A percentile compares a stretch with the other conserved stretches of the same genome.
Evolutionary conservation across 2,888 invertebrate genomes (phyloP).

Genomic region (Conops quadrifasciatus): DNA sequence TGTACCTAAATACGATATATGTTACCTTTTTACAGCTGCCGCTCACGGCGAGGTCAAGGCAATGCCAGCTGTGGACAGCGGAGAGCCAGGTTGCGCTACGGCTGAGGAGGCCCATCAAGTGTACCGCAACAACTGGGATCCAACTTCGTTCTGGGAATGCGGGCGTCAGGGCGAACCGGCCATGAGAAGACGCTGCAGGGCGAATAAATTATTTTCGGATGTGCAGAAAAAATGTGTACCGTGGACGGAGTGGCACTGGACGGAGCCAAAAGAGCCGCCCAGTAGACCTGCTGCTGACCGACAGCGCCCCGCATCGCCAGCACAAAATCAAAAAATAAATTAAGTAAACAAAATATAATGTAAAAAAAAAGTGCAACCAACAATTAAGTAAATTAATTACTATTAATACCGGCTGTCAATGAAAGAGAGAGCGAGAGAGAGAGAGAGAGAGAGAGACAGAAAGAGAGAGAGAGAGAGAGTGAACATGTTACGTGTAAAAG

Average conservation of each 20-base stretch:
- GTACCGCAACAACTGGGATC: slow-evolving; percentile 44
- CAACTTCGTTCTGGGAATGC: slow-evolving; percentile 50
- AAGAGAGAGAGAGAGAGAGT: too few relatives aligned
- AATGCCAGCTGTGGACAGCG: slow-evolving; percentile 40
- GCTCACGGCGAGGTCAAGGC: background rate
- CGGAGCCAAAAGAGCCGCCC: slow-evolving; percentile 50
- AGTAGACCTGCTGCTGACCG: slow-evolving; percentile 41
- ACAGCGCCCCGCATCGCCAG: background rate
- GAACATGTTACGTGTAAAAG: background rate
- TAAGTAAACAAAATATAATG: background rate
- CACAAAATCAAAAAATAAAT: background rate
- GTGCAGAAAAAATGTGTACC: slow-evolving; percentile 44
- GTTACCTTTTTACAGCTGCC: too few relatives aligned
- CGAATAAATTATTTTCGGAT: slow-evolving; percentile 47
- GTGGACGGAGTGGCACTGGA: slow-evolving; percentile 50
- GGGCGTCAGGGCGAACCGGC: slow-evolving; percentile 40
- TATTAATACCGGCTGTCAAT: background rate
- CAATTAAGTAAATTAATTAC: background rate
- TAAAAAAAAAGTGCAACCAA: background rate
- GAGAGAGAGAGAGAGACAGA: too few relatives aligned
- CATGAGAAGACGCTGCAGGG: slow-evolving; percentile 40
- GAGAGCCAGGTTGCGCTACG: slow-evolving; percentile 52
- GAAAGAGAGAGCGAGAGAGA: too few relatives aligned
- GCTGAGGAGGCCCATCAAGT: slow-evolving; percentile 45
- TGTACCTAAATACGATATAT: too few relatives aligned